phyloP scores from a whole-genome alignment of 37 sponge, comb jelly and placozoan species.

The Axinella damicornis region DNA sequence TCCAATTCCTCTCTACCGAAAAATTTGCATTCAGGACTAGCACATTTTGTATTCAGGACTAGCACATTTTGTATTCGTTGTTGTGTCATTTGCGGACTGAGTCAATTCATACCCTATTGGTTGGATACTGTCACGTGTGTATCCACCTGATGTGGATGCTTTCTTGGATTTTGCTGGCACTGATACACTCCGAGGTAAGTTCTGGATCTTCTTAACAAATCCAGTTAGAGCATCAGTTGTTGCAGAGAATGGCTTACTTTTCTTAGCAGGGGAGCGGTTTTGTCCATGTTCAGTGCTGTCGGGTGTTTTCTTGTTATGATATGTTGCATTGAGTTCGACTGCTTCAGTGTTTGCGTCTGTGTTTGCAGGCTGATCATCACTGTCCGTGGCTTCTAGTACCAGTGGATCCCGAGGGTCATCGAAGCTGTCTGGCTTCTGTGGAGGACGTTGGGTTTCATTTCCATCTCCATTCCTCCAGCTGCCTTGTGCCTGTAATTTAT shows the following conservation, averaged over 20 bases:
- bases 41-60: conserved; percentile 19
- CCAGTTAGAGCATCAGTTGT: too few species aligned
- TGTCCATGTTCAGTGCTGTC: too few species aligned
- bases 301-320: too few species aligned
- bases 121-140: conserved; percentile 59
- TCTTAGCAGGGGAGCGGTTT: background rate
- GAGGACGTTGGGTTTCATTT: too few species aligned
- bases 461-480: too few species aligned
- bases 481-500: background rate
- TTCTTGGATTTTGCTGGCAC: background rate
- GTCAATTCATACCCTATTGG: conserved; percentile 6
- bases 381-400: too few species aligned
- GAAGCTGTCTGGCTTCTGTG: too few species aligned
- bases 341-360: too few species aligned
- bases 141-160: background rate
- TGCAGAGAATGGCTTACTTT: background rate
- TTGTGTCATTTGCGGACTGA: background rate
- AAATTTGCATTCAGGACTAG: conserved; percentile 41
- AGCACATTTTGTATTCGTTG: conserved; percentile 25
- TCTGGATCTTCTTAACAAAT: too few species aligned
- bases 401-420: too few species aligned
- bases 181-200: too few species aligned
- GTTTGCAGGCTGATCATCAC: background rate
- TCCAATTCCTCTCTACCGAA: conserved; percentile 31
- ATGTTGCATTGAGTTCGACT: too few species aligned